Evolutionary conservation across 1,140 invertebrate genomes (phyloP).

Genomic region (Prorops nasuta): DNA sequence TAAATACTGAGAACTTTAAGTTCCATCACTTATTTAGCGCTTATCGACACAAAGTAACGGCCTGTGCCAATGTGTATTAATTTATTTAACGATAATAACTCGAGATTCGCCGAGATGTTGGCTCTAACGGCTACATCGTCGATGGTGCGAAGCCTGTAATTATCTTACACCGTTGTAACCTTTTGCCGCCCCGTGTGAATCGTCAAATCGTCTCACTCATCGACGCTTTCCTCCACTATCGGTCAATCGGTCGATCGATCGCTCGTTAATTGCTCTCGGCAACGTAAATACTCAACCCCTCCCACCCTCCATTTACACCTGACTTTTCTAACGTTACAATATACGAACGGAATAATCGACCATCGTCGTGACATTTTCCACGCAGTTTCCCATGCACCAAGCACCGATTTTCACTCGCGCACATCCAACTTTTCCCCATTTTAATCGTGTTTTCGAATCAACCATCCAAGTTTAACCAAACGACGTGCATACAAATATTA

Average conservation of each 20-base stretch:
- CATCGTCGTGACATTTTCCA: slow-evolving; percentile 7
- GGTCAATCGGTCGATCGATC: slow-evolving; percentile 20
- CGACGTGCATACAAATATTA: too few relatives aligned
- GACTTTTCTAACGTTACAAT: too few relatives aligned
- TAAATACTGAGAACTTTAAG: too few relatives aligned
- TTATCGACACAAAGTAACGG: slow-evolving; percentile 21
- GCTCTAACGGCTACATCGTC: neutral
- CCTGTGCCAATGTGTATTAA: slow-evolving; percentile 18
- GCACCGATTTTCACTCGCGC: too few relatives aligned
- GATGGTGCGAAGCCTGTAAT: slow-evolving; percentile 21
- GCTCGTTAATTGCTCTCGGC: too few relatives aligned
- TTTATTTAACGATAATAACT: slow-evolving; percentile 32
- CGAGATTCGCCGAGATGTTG: slow-evolving; percentile 11
- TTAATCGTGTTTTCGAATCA: too few relatives aligned
- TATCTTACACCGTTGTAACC: slow-evolving; percentile 19
- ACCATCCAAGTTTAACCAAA: too few relatives aligned
- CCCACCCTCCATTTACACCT: too few relatives aligned
- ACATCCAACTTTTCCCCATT: too few relatives aligned
- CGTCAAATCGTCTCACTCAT: slow-evolving; percentile 27
- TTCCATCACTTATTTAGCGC: too few relatives aligned
- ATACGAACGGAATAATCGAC: neutral
- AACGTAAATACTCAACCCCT: slow-evolving; percentile 22
- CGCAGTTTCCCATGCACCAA: too few relatives aligned
- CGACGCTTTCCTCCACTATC: slow-evolving; percentile 14
- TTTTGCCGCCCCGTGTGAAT: slow-evolving; percentile 26